Base-by-base conservation (phyloP, 2,113 vertebrate genomes). In the Psammodynastes pulverulentus region DNA sequence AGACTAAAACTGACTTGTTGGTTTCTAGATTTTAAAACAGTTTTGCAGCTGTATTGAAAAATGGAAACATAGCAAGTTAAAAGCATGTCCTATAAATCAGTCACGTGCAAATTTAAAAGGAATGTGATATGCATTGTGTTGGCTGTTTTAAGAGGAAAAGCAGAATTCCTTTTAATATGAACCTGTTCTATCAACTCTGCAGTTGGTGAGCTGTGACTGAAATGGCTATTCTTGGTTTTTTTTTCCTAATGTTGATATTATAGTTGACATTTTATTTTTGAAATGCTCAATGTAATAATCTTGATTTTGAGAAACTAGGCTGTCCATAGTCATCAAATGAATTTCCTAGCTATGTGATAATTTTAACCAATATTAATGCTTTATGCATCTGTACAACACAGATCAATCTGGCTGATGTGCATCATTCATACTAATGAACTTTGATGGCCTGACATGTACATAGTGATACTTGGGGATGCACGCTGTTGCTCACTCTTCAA, bases 1-100 rank as follows among this genome's bases (percentile, higher is more conserved):
- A 93, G 87, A 86, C 52, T n/a, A 58, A 84, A 67, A 84, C 45
- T 92, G 79, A 94, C 89, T 95, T 92, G 53, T 91, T 91, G 19
- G 45, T 56, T 4, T 88, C 53, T 91, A 45, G 62, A 84, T 62
- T 91, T 88, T 89, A 72, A 91, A 84, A 49, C 34, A 91, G 0
- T 34, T 93, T 93, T 91, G 91, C 24, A 90, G 9, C 46, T 43
- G 39, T 90, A 48, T 94, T 53, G 23, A 49, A 29, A 85, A 79
- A 92, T 91, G 91, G 56, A 92, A 94, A 45, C 87, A 0, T 62
- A 52, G 54, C 85, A 89, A 91, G 67, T 92, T 58, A 89, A 90
- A 51, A 94, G 15, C 2, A 26, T n/a, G 0, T 87, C 48, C 89
- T 91, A 84, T 17, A 8, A 58, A 92, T 89, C 51, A 94, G 23